phyloP scores from a whole-genome alignment of 2,888 invertebrate genomes.

The Agapetus fuscipes region DNA sequence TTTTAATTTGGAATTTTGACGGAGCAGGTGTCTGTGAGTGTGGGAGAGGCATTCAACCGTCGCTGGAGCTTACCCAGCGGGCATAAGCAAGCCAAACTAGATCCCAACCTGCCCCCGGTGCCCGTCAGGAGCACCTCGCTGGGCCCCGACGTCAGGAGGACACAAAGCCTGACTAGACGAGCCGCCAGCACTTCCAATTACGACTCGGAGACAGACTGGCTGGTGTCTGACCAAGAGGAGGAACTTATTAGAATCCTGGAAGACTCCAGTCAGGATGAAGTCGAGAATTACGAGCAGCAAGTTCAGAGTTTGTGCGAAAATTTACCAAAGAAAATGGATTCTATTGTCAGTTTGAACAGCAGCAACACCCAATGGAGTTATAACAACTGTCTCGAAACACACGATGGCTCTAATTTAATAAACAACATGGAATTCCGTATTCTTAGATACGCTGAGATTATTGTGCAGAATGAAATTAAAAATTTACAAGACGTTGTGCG shows the following conservation, averaged over 20 bases:
- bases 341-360: slow-evolving; percentile 18
- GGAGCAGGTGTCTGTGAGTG: slow-evolving; percentile 7
- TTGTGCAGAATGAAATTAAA: slow-evolving; percentile 38
- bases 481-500: slow-evolving; percentile 34
- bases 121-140: slow-evolving; percentile 17
- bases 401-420: not conserved
- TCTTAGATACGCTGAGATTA: slow-evolving; percentile 41
- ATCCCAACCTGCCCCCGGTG: slow-evolving; percentile 4
- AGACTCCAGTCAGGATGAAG: slow-evolving; percentile 54
- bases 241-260: slow-evolving; percentile 65
- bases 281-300: slow-evolving; percentile 24
- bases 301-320: slow-evolving; percentile 6
- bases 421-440: slow-evolving; percentile 42
- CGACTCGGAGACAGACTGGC: slow-evolving; percentile 66
- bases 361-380: slow-evolving; percentile 21
- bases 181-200: slow-evolving; percentile 25
- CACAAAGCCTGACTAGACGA: not conserved
- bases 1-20: no score
- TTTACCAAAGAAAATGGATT: slow-evolving; percentile 13
- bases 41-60: slow-evolving; percentile 30
- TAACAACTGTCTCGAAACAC: slow-evolving; percentile 8
- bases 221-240: slow-evolving; percentile 71
- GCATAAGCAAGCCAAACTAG: slow-evolving; percentile 1
- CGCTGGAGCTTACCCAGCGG: slow-evolving; percentile 39
- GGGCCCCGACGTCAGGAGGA: slow-evolving; percentile 12